These are phyloP conservation scores for Pantala flavescens DNA, from an alignment of 1,140 invertebrate species.

Conservation along the genomic window DNA sequence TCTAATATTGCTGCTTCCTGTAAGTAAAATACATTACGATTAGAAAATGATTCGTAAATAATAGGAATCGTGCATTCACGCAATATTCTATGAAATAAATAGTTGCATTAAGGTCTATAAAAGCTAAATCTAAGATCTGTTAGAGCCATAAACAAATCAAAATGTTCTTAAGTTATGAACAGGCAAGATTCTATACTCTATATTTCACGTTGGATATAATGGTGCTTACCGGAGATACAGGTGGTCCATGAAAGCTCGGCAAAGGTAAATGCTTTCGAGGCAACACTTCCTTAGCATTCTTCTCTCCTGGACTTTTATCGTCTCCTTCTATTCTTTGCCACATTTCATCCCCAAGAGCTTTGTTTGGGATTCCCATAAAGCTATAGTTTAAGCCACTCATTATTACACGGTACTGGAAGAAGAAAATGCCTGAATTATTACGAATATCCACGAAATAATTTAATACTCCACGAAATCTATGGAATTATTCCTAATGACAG, in stretches of 20 bases:
- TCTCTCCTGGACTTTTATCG: background rate
- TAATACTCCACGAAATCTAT: too few relatives aligned
- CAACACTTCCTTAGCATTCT: background rate
- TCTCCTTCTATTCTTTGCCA: slow-evolving; percentile 38
- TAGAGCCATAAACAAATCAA: too few relatives aligned
- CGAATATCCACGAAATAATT: too few relatives aligned
- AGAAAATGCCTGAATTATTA: background rate
- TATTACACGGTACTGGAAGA: slow-evolving; percentile 60
- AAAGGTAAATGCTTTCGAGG: background rate
- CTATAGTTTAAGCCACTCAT: slow-evolving; percentile 65
- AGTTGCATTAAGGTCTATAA: too few relatives aligned
- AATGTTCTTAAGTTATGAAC: too few relatives aligned
- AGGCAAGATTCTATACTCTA: too few relatives aligned
- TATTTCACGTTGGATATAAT: too few relatives aligned
- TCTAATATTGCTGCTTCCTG: slow-evolving; percentile 53
- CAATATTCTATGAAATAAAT: too few relatives aligned
- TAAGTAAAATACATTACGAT: slow-evolving; percentile 14
- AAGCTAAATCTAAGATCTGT: too few relatives aligned
- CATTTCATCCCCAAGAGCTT: slow-evolving; percentile 57
- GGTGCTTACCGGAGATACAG: background rate
- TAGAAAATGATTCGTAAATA: too few relatives aligned
- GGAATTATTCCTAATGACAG: too few relatives aligned
- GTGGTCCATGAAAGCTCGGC: background rate
- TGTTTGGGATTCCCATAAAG: slow-evolving; percentile 58
- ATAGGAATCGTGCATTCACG: too few relatives aligned